phyloP scores from a whole-genome alignment of 1,140 invertebrate species.

The Leptestheria dahalacensis region DNA sequence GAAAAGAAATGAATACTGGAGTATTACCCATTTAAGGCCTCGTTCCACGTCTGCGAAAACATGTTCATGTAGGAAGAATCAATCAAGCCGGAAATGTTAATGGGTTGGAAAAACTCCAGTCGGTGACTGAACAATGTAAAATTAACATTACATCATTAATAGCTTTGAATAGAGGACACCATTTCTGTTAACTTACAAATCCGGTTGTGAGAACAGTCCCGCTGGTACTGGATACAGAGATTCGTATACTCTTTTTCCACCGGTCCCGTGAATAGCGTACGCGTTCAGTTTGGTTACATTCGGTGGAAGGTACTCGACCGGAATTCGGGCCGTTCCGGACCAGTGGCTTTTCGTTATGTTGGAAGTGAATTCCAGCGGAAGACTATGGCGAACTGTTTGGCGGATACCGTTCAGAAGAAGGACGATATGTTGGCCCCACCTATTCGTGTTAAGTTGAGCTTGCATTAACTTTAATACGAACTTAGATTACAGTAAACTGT shows the following conservation, averaged over 20 bases:
- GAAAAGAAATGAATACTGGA: too few species aligned
- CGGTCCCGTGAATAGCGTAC: slow-evolving; percentile 39
- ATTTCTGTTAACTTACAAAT: slow-evolving; percentile 36
- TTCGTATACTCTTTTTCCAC: slow-evolving; percentile 30
- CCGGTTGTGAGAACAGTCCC: slow-evolving; percentile 28
- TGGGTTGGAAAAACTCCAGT: not conserved
- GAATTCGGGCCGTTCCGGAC: slow-evolving; percentile 30
- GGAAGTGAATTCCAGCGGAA: slow-evolving; percentile 27
- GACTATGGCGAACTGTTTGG: slow-evolving; percentile 24
- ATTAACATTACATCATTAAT: too few species aligned
- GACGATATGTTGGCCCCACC: slow-evolving; percentile 31
- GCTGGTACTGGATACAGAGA: slow-evolving; percentile 32
- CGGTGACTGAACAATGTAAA: too few species aligned
- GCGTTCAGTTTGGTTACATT: slow-evolving; percentile 37
- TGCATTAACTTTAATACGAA: too few species aligned
- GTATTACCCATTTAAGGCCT: too few species aligned
- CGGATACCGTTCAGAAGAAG: slow-evolving; percentile 30
- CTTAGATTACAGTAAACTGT: not conserved
- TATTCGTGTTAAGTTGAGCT: too few species aligned
- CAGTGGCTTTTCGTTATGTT: slow-evolving; percentile 21
- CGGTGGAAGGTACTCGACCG: slow-evolving; percentile 29
- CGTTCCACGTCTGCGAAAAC: too few species aligned
- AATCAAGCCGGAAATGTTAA: not conserved
- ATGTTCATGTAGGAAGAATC: too few species aligned
- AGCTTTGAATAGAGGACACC: not conserved